A percentile compares a stretch with the other conserved stretches of the same genome.
Conservation (phyloP, 2,888 invertebrate species). For the Parnassius glacialis region DNA sequence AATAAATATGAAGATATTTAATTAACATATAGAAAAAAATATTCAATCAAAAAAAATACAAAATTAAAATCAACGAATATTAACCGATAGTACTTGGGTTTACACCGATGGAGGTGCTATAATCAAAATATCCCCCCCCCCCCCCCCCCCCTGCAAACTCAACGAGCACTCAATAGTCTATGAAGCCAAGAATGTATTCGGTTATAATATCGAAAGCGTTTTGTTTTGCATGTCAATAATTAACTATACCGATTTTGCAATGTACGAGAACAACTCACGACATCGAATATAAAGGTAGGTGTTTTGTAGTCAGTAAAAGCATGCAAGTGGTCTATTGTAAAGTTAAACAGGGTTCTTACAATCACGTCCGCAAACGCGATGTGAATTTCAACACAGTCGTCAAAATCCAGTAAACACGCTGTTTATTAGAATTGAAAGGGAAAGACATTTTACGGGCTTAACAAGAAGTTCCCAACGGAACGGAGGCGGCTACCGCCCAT, state of each 20-base stretch:
- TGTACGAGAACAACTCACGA: neutral
- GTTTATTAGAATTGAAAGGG: slow-evolving; percentile 8
- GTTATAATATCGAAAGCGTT: too few species aligned
- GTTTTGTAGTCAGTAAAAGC: slow-evolving; percentile 4
- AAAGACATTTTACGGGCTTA: neutral
- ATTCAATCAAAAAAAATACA: too few species aligned
- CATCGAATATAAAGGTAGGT: neutral
- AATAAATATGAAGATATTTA: too few species aligned
- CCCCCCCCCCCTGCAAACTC: too few species aligned
- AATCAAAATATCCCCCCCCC: too few species aligned
- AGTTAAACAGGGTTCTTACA: neutral
- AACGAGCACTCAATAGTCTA: too few species aligned
- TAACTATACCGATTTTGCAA: slow-evolving; percentile 8
- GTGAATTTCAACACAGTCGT: slow-evolving; percentile 8
- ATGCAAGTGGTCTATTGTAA: neutral
- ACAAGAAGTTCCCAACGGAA: slow-evolving; percentile 1
- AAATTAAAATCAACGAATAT: too few species aligned
- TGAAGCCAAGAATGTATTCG: too few species aligned
- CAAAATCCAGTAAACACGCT: slow-evolving; percentile 5
- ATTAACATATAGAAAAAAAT: too few species aligned
- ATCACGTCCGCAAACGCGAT: slow-evolving; percentile 1
- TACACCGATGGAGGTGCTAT: too few species aligned
- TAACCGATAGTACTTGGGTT: too few species aligned
- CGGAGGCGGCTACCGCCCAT: neutral
- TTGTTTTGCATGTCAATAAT: slow-evolving; percentile 1